phyloP scores from a whole-genome alignment of 2,113 vertebrate species.

The Malurus cyaneus region DNA sequence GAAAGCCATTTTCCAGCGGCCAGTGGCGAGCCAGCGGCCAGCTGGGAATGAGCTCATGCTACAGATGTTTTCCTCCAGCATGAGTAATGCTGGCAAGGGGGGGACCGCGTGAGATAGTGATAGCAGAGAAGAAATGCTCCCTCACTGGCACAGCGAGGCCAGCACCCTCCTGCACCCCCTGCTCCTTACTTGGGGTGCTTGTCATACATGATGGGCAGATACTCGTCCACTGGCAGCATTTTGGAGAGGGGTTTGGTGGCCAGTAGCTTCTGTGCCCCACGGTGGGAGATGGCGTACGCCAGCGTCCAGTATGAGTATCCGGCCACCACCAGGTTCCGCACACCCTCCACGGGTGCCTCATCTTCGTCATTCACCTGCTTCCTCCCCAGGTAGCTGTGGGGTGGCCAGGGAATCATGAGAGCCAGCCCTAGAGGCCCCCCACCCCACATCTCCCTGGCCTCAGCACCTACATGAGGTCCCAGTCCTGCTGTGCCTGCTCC shows the following conservation, averaged over 20 bases:
- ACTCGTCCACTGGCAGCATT: conserved; percentile 96
- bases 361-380: conserved; percentile 89
- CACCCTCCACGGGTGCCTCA: conserved; percentile 78
- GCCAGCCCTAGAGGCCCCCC: too few relatives aligned
- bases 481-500: conserved; percentile 77
- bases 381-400: conserved; percentile 88
- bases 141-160: rapidly evolving
- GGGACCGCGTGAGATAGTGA: background rate
- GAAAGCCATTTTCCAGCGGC: conserved; percentile 30
- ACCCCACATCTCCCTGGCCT: rapidly evolving
- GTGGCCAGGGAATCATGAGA: background rate
- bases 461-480: conserved; percentile 89
- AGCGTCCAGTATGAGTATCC: conserved; percentile 95
- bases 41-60: conserved; percentile 55
- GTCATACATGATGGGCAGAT: conserved; percentile 97
- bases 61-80: conserved; percentile 64
- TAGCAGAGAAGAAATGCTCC: background rate
- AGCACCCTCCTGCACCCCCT: background rate
- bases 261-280: conserved; percentile 89
- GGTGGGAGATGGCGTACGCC: conserved; percentile 86
- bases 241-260: conserved; percentile 86
- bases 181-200: conserved; percentile 89
- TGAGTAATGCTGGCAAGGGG: background rate
- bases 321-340: conserved; percentile 84
- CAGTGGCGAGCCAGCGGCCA: background rate